These are phyloP conservation scores for Ditylenchus weischeri DNA, from an alignment of 2,888 invertebrate genomes.

Conservation along the genomic window DNA sequence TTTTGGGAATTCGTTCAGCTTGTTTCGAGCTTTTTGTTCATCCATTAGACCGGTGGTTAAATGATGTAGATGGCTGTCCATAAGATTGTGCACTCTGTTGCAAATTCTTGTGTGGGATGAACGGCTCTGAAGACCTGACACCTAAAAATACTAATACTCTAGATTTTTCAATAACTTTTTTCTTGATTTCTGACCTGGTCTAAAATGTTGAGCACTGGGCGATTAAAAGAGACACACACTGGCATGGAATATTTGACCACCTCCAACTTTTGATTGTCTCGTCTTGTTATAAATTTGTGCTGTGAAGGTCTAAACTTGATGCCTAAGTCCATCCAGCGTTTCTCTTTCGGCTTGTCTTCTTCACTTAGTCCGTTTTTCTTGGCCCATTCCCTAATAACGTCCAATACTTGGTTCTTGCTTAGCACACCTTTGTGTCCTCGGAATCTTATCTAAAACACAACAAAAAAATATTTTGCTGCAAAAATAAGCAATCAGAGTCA, in stretches of 20 bases:
- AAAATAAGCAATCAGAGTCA: background rate
- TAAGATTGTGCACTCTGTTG: slow-evolving; percentile 46
- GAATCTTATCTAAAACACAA: background rate
- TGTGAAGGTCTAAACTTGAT: slow-evolving; percentile 11
- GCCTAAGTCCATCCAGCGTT: slow-evolving; percentile 18
- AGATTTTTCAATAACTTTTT: background rate
- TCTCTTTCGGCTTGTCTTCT: slow-evolving; percentile 6
- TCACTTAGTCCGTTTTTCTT: slow-evolving; percentile 15
- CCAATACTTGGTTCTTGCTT: slow-evolving; percentile 48
- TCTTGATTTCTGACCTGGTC: slow-evolving; percentile 48
- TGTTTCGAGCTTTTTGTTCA: slow-evolving; percentile 41
- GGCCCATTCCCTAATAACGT: slow-evolving; percentile 34
- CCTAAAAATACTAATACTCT: slow-evolving; percentile 7
- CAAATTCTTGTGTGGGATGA: slow-evolving; percentile 41
- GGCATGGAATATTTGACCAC: slow-evolving; percentile 54
- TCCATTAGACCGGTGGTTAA: slow-evolving; percentile 43
- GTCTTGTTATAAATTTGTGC: slow-evolving; percentile 16
- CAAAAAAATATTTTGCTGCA: slow-evolving; percentile 10
- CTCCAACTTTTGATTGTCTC: slow-evolving; percentile 32
- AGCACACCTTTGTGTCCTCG: slow-evolving; percentile 51
- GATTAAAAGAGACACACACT: slow-evolving; percentile 54
- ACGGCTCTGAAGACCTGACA: slow-evolving; percentile 43
- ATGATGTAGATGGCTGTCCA: slow-evolving; percentile 44
- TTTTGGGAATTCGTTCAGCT: slow-evolving; percentile 36
- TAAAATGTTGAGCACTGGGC: slow-evolving; percentile 59